phyloP scores from a whole-genome alignment of 1,140 invertebrate genomes.

The Musca vetustissima region DNA sequence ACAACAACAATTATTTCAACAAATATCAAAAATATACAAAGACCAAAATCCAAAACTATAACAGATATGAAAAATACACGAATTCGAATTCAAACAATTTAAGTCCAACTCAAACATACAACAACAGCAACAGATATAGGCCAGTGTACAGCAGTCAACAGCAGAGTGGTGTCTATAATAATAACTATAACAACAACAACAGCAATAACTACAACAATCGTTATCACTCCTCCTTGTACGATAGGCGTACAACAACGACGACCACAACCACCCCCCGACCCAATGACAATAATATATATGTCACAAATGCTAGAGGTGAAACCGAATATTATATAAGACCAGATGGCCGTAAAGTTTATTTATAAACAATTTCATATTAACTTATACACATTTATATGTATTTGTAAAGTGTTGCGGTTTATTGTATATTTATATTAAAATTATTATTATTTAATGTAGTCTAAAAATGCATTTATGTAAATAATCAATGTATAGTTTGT shows the following conservation, averaged over 20 bases:
- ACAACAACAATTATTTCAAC: no score
- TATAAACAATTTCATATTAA: constrained; percentile 31
- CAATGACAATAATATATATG: constrained; percentile 50
- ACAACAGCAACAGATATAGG: no score
- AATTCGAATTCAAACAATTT: no score
- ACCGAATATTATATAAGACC: constrained; percentile 51
- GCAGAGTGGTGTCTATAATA: constrained; percentile 37
- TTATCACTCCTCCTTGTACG: constrained; percentile 25
- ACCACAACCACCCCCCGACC: constrained; percentile 33
- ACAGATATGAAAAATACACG: no score
- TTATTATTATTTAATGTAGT: background rate
- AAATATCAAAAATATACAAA: no score
- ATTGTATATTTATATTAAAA: background rate
- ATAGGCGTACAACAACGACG: constrained; percentile 9
- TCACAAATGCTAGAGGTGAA: constrained; percentile 49
- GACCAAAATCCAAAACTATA: no score
- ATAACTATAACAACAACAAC: constrained; percentile 45
- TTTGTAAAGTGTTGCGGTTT: background rate
- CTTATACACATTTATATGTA: background rate
- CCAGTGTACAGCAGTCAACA: background rate
- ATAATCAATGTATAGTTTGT: background rate
- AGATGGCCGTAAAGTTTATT: constrained; percentile 48
- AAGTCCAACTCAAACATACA: no score
- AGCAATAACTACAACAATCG: constrained; percentile 42
- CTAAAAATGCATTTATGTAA: background rate